Base-by-base conservation (phyloP, 1,140 invertebrate genomes). In the Drosophila murphyi region DNA sequence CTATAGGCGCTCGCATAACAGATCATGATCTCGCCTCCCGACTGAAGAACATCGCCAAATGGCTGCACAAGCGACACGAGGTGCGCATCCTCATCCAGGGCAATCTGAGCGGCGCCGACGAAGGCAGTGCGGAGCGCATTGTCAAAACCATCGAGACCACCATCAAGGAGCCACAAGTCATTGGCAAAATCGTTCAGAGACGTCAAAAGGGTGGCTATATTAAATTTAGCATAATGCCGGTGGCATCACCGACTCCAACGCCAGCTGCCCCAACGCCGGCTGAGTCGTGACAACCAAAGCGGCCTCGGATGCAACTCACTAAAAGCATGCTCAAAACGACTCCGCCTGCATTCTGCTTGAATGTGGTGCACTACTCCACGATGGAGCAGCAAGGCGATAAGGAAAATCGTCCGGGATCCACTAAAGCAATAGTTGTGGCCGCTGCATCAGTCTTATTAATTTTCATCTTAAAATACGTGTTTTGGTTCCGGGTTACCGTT, bases 21-120 rank as follows among this genome's bases (percentile, higher is more conserved):
- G 93, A 95, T 29, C 94, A 96, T 92, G 96, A 96, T 92, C 92
- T 96, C 50, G 92, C 93, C 74, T 94, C 93, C 7, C 93, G 94
- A 57, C 76, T 95, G 0, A 95, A 94, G 64, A 95, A 95, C 80
- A 94, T 96, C 32, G 63, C 83, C n/a, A 96, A 95, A 87, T 93
- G 95, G 88, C 79, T 96, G 12, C 88, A 91, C 2, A 96, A 96
- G 76, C 93, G 92, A 0, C 94, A 95, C 91, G 94, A 95, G 87
- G 93, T 96, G 12, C 93, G 94, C 81, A 87, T 96, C 39, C 75
- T 94, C 3, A 94, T 96, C 47, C 93, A 92, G 69, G 93, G 93
- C 12, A 72, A n/a, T 55, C 20, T 52, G 4, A 77, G 67, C 7
- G 93, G 93, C 60, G 80, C 83, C 20, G 93, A 93, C 61, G 92